phyloP scores from a whole-genome alignment of 2,888 invertebrate species.

The Volucella inanis region DNA sequence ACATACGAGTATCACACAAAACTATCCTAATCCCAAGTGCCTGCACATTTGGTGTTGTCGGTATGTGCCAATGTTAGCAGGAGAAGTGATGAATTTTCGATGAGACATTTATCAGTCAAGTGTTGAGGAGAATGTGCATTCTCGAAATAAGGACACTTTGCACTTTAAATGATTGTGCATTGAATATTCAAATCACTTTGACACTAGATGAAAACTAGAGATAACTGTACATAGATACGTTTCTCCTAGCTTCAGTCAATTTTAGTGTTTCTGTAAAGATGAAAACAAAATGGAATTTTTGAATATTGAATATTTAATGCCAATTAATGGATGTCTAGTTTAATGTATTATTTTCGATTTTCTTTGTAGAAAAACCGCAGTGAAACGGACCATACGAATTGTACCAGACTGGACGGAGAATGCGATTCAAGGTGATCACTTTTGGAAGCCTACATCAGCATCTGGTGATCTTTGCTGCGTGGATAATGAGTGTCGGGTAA shows the following conservation, averaged over 20 bases:
- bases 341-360: conserved; percentile 45
- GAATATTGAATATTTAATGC: not conserved
- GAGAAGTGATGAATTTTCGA: conserved; percentile 34
- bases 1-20: conserved; percentile 4
- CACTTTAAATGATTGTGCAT: conserved; percentile 21
- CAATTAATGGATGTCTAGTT: not conserved
- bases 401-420: conserved; percentile 94
- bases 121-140: not conserved
- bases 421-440: conserved; percentile 95
- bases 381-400: conserved; percentile 86
- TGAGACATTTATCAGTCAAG: conserved; percentile 15
- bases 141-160: not conserved
- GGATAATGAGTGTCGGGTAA: conserved; percentile 94
- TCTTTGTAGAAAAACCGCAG: conserved; percentile 83
- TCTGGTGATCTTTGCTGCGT: conserved; percentile 97
- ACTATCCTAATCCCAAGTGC: conserved; percentile 17
- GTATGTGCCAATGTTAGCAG: conserved; percentile 26
- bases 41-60: conserved; percentile 1
- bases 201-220: conserved; percentile 6
- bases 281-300: conserved; percentile 25
- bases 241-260: not conserved
- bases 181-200: conserved; percentile 45
- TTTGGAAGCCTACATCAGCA: conserved; percentile 95
- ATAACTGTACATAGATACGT: not conserved
- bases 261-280: conserved; percentile 14